A percentile compares a stretch with the other conserved stretches of the same genome.
Conservation (phyloP, 2,797 vertebrate species). For the Tinamus major region DNA sequence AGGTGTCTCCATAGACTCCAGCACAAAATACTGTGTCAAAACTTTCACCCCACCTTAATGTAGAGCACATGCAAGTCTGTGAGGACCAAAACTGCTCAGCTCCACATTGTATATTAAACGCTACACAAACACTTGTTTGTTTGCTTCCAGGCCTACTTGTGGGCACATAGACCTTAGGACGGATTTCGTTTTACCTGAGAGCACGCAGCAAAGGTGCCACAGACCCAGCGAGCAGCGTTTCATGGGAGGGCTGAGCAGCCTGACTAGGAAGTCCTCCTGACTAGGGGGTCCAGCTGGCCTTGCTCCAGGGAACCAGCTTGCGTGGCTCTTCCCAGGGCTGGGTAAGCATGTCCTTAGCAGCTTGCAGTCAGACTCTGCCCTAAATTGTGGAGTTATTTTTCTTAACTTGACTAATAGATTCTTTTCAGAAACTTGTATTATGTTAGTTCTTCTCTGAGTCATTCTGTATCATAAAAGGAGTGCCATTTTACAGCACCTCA, state of each 20-base stretch:
- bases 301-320: background rate
- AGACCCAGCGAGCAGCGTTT: background rate
- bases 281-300: background rate
- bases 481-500: background rate
- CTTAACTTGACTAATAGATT: background rate
- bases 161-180: background rate
- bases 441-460: background rate
- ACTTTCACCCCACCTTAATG: background rate
- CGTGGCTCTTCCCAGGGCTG: background rate
- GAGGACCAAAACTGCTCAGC: background rate
- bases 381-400: background rate
- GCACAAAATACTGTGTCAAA: background rate
- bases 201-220: background rate
- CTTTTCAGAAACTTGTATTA: background rate
- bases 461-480: background rate
- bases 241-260: background rate
- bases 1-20: background rate
- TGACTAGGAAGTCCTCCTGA: fast-evolving
- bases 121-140: background rate
- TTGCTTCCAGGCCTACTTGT: background rate
- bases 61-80: background rate
- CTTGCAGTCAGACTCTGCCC: background rate
- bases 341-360: background rate
- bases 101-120: background rate
- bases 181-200: background rate